Conservation (phyloP, 1,140 invertebrate species). For the Notospermus geniculatus region DNA sequence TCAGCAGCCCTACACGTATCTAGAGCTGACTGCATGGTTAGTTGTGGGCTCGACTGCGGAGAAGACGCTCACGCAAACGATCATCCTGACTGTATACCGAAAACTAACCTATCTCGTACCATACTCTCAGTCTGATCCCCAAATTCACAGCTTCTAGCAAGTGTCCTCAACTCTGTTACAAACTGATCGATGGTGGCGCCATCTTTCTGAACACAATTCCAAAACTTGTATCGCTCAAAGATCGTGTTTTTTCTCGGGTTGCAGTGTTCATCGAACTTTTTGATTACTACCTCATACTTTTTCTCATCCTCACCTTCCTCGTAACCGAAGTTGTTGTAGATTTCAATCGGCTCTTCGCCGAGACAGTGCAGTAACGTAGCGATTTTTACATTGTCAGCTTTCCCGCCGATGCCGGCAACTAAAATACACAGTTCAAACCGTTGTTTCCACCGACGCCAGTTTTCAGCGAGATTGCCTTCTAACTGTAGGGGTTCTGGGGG, state of each 20-base stretch:
- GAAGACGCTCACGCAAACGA: constrained; percentile 3
- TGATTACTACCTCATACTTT: background rate
- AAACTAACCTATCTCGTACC: constrained; percentile 14
- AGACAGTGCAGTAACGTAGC: background rate
- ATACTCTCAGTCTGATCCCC: constrained; percentile 11
- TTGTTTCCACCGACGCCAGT: no score
- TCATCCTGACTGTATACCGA: constrained; percentile 5
- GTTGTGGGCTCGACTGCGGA: constrained; percentile 4
- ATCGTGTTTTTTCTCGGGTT: background rate
- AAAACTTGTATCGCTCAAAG: constrained; percentile 9
- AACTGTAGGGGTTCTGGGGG: no score
- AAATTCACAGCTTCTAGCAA: constrained; percentile 11
- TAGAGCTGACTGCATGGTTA: constrained; percentile 8
- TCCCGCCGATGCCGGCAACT: no score
- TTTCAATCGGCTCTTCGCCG: background rate
- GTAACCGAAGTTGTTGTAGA: background rate
- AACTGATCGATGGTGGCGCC: constrained; percentile 11
- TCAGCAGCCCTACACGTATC: constrained; percentile 5
- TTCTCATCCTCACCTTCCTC: background rate
- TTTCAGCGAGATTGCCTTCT: no score
- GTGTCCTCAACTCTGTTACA: constrained; percentile 12
- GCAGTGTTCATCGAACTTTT: background rate
- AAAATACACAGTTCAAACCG: no score
- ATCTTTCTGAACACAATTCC: constrained; percentile 4
- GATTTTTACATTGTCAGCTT: no score